Base-by-base conservation (phyloP, 2,797 vertebrate genomes). In the Lagodon rhomboides region DNA sequence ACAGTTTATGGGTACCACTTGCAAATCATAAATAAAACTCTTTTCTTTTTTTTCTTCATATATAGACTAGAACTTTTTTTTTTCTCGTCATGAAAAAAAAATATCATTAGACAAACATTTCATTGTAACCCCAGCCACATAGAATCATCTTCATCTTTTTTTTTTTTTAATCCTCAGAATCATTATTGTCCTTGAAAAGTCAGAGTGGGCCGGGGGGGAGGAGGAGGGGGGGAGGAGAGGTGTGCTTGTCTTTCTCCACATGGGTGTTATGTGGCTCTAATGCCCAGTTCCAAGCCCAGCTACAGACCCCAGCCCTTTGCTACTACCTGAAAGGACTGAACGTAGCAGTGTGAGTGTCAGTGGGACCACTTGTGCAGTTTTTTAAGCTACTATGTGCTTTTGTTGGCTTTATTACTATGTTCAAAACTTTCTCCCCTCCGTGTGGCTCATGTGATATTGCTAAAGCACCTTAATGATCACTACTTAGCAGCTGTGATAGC, bases 1-100 rank as follows among this genome's bases (percentile, higher is more conserved):
- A 96, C 95, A 96, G 95, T 95, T 94, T 94, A 95, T 93, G 93
- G 93, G 92, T 93, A 94, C 84, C 91, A 95, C 93, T 94, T 94
- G 88, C 86, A 93, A 95, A 94, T 93, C 53, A 93, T 94, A 94
- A 94, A 92, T 91, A 89, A 87, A 89, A 92, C 72, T 75, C 23
- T 91, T 88, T 69, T 50, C 30, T 82, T 83, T 80, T 83, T 80
- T 82, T 75, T 75, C 27, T 66, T 83, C 43, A 86, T 83, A 76
- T 72, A 87, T 90, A 90, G 80, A 86, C 70, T 73, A 76, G 17
- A 88, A 79, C 49, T 64, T 85, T 83, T 83, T 82, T 87, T 87
- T 87, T 80, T 79, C 41, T 84, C 73, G 71, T 87, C 58, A 85
- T 90, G 75, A 71, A 86, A 91, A 89, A 73, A 64, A 94, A 93